These are phyloP conservation scores for Crocuta crocuta DNA, from an alignment of 2,113 vertebrate species.

Conservation along the genomic window DNA sequence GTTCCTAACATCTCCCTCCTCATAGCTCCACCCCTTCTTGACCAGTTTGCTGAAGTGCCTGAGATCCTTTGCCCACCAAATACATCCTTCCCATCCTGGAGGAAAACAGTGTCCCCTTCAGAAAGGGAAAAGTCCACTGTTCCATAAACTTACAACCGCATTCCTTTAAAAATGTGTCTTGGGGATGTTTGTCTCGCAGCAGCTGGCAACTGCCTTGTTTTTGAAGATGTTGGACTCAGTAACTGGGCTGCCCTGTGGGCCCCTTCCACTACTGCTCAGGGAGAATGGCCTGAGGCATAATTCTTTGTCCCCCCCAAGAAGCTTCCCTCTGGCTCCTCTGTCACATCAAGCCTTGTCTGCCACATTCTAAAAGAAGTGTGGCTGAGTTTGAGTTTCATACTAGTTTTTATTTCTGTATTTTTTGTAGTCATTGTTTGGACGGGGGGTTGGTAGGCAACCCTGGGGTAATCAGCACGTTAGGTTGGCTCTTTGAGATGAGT, in stretches of 20 bases:
- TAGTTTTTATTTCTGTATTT: constrained; percentile 44
- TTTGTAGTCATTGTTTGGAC: background rate
- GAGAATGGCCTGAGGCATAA: constrained; percentile 72
- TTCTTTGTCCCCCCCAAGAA: constrained; percentile 64
- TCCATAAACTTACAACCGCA: constrained; percentile 43
- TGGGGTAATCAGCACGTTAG: rapidly evolving
- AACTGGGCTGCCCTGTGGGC: constrained; percentile 55
- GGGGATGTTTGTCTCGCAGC: constrained; percentile 80
- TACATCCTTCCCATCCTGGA: background rate
- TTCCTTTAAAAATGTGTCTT: constrained; percentile 72
- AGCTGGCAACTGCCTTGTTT: constrained; percentile 78
- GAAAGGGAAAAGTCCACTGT: constrained; percentile 20
- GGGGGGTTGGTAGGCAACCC: background rate
- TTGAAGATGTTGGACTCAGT: constrained; percentile 79
- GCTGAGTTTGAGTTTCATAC: constrained; percentile 22
- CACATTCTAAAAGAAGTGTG: constrained; percentile 18
- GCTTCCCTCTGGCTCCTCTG: constrained; percentile 77
- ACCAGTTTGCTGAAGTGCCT: background rate
- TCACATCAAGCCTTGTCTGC: constrained; percentile 59
- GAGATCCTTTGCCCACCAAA: background rate
- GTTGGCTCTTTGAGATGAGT: constrained; percentile 51
- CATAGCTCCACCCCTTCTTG: rapidly evolving
- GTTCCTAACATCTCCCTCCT: background rate
- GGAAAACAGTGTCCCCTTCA: background rate
- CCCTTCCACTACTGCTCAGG: constrained; percentile 37